phyloP scores from a whole-genome alignment of 2,797 vertebrate genomes.

The Ctenosaura bakeri region DNA sequence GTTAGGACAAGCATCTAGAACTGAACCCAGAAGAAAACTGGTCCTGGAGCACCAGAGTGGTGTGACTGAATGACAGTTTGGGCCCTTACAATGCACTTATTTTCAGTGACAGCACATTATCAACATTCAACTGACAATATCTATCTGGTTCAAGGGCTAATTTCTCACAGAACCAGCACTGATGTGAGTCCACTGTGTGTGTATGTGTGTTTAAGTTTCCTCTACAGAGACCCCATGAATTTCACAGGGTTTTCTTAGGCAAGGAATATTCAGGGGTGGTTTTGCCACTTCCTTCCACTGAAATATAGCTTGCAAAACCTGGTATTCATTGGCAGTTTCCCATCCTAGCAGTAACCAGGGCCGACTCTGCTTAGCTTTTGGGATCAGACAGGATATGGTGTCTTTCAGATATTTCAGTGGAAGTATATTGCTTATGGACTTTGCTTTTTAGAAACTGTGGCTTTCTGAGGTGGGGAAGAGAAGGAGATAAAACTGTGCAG shows the following conservation, averaged over 20 bases:
- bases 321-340: too few relatives aligned
- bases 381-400: too few relatives aligned
- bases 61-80: background rate
- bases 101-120: background rate
- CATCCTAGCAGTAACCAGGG: too few relatives aligned
- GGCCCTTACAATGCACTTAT: background rate
- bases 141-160: background rate
- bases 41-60: background rate
- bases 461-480: too few relatives aligned
- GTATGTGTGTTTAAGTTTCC: too few relatives aligned
- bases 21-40: background rate
- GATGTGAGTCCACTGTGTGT: background rate
- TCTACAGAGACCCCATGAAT: too few relatives aligned
- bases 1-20: background rate
- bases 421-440: background rate
- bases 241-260: too few relatives aligned
- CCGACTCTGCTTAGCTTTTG: too few relatives aligned
- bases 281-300: too few relatives aligned
- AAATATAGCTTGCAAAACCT: too few relatives aligned
- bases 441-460: background rate
- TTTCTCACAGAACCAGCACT: background rate
- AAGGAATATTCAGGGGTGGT: too few relatives aligned
- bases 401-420: too few relatives aligned
- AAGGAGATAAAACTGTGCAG: background rate
- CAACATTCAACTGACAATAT: background rate